A percentile compares a stretch with the other conserved stretches of the same genome.
Conservation (phyloP, 2,888 invertebrate species). For the Stenurella melanura region DNA sequence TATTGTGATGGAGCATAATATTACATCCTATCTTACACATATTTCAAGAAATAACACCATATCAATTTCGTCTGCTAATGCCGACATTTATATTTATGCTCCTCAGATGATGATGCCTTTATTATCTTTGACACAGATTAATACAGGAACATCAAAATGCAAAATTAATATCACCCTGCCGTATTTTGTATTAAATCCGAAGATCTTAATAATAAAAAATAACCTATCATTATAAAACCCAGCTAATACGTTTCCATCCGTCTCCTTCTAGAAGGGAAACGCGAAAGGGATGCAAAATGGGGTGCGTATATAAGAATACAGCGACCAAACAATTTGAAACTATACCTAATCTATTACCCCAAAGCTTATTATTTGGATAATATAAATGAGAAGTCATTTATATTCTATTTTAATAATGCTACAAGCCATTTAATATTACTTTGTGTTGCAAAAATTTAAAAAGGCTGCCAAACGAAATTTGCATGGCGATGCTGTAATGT, state of each 20-base stretch:
- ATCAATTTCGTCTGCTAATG: slow-evolving; percentile 49
- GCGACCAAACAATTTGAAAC: slow-evolving; percentile 62
- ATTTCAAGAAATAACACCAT: slow-evolving; percentile 33
- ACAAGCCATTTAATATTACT: slow-evolving; percentile 67
- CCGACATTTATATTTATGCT: slow-evolving; percentile 49
- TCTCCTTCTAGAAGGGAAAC: slow-evolving; percentile 16
- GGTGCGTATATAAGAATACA: slow-evolving; percentile 55
- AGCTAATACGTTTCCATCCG: slow-evolving; percentile 58
- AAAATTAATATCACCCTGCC: slow-evolving; percentile 59
- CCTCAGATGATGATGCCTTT: slow-evolving; percentile 53
- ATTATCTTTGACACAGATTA: slow-evolving; percentile 63
- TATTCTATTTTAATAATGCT: slow-evolving; percentile 70
- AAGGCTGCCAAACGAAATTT: slow-evolving; percentile 54
- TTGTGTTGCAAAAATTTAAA: slow-evolving; percentile 53
- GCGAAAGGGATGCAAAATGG: slow-evolving; percentile 45
- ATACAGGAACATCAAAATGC: slow-evolving; percentile 59
- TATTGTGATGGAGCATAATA: no score
- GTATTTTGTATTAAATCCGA: slow-evolving; percentile 56
- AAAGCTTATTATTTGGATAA: slow-evolving; percentile 64
- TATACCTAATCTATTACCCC: slow-evolving; percentile 68
- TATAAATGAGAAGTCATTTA: slow-evolving; percentile 68
- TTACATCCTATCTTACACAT: slow-evolving; percentile 3
- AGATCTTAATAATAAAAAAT: slow-evolving; percentile 69
- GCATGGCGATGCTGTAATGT: slow-evolving; percentile 37
- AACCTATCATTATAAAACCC: slow-evolving; percentile 67